These are phyloP conservation scores for Hucho hucho DNA, from an alignment of 2,113 vertebrate species.

Conservation along the genomic window DNA sequence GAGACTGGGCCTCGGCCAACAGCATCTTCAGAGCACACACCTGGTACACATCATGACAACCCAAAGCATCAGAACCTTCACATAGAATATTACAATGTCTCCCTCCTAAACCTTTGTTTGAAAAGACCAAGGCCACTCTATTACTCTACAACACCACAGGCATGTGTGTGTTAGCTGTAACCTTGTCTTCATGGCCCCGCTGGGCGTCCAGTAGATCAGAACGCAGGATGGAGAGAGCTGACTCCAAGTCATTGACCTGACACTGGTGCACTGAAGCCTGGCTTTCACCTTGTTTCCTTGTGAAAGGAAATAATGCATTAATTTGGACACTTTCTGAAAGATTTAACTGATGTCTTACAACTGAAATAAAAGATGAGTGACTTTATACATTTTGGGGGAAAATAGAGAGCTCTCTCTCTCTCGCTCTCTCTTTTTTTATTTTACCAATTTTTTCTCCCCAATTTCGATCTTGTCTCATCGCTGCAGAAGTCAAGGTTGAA, in stretches of 20 bases:
- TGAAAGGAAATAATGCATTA: constrained; percentile 6
- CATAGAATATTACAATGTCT: not conserved
- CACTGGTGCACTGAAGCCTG: constrained; percentile 58
- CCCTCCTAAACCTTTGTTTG: too few relatives aligned
- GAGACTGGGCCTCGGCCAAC: constrained; percentile 56
- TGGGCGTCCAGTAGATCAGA: constrained; percentile 63
- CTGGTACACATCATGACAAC: constrained; percentile 48
- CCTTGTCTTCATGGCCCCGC: constrained; percentile 69
- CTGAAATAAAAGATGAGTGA: too few relatives aligned
- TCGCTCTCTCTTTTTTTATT: too few relatives aligned
- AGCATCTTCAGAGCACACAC: constrained; percentile 72
- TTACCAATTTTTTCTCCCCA: too few relatives aligned
- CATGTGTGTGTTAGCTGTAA: constrained; percentile 28
- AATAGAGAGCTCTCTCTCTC: too few relatives aligned
- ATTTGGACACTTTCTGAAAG: not conserved
- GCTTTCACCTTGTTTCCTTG: constrained; percentile 73
- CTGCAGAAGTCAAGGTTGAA: too few relatives aligned
- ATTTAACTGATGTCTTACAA: not conserved
- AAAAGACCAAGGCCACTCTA: not conserved
- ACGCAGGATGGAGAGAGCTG: constrained; percentile 57
- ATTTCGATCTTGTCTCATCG: too few relatives aligned
- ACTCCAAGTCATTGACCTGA: constrained; percentile 71
- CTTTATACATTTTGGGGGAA: too few relatives aligned
- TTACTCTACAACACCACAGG: not conserved
- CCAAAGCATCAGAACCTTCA: not conserved